Conservation (phyloP, 2,797 vertebrate genomes). For the Streptopelia turtur region DNA sequence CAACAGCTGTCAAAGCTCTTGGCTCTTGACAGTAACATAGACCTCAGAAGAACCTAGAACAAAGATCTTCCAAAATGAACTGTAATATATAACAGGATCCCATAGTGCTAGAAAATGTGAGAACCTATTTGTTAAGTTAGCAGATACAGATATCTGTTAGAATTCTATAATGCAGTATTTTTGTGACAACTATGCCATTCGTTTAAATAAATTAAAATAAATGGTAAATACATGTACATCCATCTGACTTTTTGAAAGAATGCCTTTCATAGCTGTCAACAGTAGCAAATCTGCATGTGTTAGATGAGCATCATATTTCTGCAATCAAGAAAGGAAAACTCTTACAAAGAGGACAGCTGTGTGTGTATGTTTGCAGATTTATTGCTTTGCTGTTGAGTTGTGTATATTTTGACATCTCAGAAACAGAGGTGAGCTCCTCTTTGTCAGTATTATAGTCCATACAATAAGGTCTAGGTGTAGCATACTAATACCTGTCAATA, state of each 20-base stretch:
- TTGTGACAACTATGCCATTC: not conserved
- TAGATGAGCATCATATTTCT: not conserved
- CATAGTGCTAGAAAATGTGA: slow-evolving; percentile 20
- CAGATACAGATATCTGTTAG: slow-evolving; percentile 2
- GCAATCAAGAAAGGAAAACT: not conserved
- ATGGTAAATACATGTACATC: not conserved
- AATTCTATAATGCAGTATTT: slow-evolving; percentile 52
- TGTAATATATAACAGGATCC: slow-evolving; percentile 50
- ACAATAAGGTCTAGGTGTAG: not conserved
- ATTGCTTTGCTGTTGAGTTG: not conserved
- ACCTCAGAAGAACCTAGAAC: slow-evolving; percentile 72
- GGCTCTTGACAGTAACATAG: slow-evolving; percentile 69
- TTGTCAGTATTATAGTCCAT: not conserved
- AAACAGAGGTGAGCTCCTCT: not conserved
- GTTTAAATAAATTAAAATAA: slow-evolving; percentile 29
- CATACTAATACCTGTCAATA: not conserved
- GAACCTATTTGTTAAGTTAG: slow-evolving; percentile 58
- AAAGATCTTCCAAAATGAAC: slow-evolving; percentile 70
- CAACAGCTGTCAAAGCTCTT: slow-evolving; percentile 76
- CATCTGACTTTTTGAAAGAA: slow-evolving; percentile 25
- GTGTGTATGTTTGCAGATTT: not conserved
- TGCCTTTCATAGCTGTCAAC: not conserved
- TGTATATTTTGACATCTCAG: not conserved
- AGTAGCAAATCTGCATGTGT: not conserved
- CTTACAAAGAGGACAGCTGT: not conserved